These are phyloP conservation scores for Diarsia dahlii DNA, from an alignment of 2,888 invertebrate genomes.

Conservation along the genomic window DNA sequence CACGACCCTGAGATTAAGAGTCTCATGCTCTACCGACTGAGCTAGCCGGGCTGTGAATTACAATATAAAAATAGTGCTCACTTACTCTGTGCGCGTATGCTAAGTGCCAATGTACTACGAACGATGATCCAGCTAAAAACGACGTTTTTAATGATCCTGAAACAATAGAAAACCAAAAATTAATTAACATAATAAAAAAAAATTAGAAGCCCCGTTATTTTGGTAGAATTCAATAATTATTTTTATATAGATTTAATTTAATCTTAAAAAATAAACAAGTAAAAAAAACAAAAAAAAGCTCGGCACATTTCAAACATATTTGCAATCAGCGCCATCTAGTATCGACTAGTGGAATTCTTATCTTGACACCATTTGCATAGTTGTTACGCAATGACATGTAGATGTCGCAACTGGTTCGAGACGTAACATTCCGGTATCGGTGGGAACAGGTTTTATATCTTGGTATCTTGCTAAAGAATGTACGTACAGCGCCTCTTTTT, in stretches of 20 bases:
- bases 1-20: constrained; percentile 92
- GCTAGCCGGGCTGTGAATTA: constrained; percentile 82
- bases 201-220: background rate
- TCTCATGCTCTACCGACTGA: constrained; percentile 91
- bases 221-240: background rate
- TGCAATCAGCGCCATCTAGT: constrained; percentile 71
- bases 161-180: constrained; percentile 70
- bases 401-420: constrained; percentile 75
- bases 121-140: constrained; percentile 94
- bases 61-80: constrained; percentile 63
- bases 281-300: background rate
- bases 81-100: constrained; percentile 96
- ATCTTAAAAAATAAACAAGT: background rate
- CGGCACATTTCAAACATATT: background rate
- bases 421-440: constrained; percentile 57
- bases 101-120: constrained; percentile 98
- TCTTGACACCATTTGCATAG: constrained; percentile 56
- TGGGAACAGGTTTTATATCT: constrained; percentile 68
- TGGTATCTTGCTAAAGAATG: constrained; percentile 14
- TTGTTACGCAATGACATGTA: constrained; percentile 66
- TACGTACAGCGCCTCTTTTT: constrained; percentile 59
- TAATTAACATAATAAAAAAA: background rate
- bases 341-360: constrained; percentile 57
- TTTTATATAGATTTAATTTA: too few relatives aligned
- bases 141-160: constrained; percentile 95